Percentiles rank a stretch among this genome's conserved stretches.
Evolutionary conservation across 2,797 vertebrate species (phyloP).

Genomic region (Cyprinella venusta): DNA sequence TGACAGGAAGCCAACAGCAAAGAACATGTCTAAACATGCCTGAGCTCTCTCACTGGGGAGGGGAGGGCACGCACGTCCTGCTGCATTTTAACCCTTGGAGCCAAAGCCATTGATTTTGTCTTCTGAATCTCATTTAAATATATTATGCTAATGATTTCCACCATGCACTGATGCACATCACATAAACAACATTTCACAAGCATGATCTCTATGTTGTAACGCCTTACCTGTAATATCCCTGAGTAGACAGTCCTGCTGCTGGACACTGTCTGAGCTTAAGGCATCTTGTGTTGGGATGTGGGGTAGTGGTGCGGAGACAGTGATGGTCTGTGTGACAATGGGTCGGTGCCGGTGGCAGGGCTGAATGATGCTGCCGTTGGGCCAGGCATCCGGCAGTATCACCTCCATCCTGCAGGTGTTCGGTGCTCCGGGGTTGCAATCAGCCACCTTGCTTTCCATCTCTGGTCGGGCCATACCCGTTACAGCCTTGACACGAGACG

Average conservation of each 20-base stretch:
- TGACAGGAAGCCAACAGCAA: constrained; percentile 35
- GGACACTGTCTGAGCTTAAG: constrained; percentile 25
- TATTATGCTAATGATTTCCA: constrained; percentile 7
- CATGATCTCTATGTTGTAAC: neutral
- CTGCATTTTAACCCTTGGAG: constrained; percentile 29
- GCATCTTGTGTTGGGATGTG: constrained; percentile 33
- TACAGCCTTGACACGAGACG: constrained; percentile 52
- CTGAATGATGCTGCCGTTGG: constrained; percentile 29
- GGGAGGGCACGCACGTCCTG: constrained; percentile 29
- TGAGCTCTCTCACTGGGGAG: constrained; percentile 43
- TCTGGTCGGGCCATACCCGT: constrained; percentile 77
- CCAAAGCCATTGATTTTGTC: constrained; percentile 26
- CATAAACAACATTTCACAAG: neutral
- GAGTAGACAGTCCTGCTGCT: constrained; percentile 48
- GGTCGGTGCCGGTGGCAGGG: constrained; percentile 42
- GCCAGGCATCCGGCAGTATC: constrained; percentile 54
- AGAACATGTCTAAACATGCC: constrained; percentile 60
- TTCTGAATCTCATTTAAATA: constrained; percentile 31
- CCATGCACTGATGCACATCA: constrained; percentile 5
- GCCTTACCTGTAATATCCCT: constrained; percentile 50
- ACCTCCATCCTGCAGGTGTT: constrained; percentile 65
- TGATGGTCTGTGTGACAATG: constrained; percentile 46
- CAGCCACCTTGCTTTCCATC: constrained; percentile 66
- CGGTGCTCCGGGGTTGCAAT: constrained; percentile 58
- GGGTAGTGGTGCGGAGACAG: constrained; percentile 8